These are phyloP conservation scores for Teinopalpus imperialis DNA, from an alignment of 2,888 invertebrate species.

Conservation along the genomic window DNA sequence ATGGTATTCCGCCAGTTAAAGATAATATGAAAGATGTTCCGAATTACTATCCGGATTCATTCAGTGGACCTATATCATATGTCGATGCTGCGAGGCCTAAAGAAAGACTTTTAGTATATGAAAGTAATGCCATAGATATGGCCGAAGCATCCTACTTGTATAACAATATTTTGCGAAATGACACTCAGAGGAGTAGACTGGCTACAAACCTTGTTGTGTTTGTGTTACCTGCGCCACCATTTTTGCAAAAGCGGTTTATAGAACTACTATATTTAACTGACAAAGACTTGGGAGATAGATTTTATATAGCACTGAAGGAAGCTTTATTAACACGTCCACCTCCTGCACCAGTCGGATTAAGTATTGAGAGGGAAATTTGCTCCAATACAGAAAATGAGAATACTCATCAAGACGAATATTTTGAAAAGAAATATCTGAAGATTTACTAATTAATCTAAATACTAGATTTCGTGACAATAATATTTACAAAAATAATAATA, in stretches of 20 bases:
- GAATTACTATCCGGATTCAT: constrained; percentile 97
- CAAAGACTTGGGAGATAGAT: constrained; percentile 4
- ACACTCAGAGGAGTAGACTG: constrained; percentile 33
- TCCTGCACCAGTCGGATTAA: not conserved
- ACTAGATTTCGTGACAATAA: too few species aligned
- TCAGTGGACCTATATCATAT: constrained; percentile 89
- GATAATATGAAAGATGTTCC: constrained; percentile 93
- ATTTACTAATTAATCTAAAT: too few species aligned
- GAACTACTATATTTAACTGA: constrained; percentile 16
- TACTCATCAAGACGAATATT: too few species aligned
- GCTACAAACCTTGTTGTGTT: constrained; percentile 30
- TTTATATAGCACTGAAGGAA: not conserved
- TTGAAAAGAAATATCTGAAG: too few species aligned
- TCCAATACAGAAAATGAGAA: not conserved
- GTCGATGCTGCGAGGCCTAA: constrained; percentile 60
- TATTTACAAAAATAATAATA: too few species aligned
- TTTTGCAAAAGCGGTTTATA: constrained; percentile 79
- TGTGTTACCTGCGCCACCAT: constrained; percentile 32
- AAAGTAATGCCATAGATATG: constrained; percentile 48
- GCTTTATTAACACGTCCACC: not conserved
- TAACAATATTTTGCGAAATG: constrained; percentile 48
- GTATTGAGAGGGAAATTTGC: constrained; percentile 3
- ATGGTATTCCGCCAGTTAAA: constrained; percentile 84
- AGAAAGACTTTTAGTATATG: constrained; percentile 38
- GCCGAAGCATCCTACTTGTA: constrained; percentile 88